These are phyloP conservation scores for Drosophila flavopinicola DNA, from an alignment of 2,888 invertebrate species.

Conservation along the genomic window DNA sequence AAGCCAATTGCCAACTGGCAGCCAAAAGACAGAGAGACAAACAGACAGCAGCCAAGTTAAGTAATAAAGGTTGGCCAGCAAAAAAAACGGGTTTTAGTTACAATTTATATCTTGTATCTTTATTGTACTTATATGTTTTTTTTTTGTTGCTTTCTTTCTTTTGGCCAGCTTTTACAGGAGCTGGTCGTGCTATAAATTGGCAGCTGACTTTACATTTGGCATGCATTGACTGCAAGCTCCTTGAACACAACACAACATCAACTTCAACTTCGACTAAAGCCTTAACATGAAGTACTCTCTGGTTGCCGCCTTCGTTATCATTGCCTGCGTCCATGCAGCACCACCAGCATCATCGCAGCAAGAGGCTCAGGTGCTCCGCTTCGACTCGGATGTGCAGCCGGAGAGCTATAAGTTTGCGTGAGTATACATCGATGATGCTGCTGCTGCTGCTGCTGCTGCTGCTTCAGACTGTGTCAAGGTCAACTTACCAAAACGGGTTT, in stretches of 20 bases:
- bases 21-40: slow-evolving; percentile 6
- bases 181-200: slow-evolving; percentile 61
- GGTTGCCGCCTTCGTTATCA: slow-evolving; percentile 53
- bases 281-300: slow-evolving; percentile 68
- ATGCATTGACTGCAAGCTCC: slow-evolving; percentile 77
- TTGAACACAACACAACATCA: slow-evolving; percentile 57
- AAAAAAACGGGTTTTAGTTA: slow-evolving; percentile 44
- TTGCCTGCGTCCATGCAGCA: slow-evolving; percentile 77
- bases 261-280: neutral
- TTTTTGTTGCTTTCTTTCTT: neutral
- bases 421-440: slow-evolving; percentile 54
- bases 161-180: slow-evolving; percentile 32
- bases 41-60: slow-evolving; percentile 35
- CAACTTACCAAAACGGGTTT: slow-evolving; percentile 43
- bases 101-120: slow-evolving; percentile 12
- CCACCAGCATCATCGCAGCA: slow-evolving; percentile 79
- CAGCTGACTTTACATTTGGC: slow-evolving; percentile 42
- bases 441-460: too few relatives aligned
- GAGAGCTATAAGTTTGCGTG: slow-evolving; percentile 83
- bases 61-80: slow-evolving; percentile 55
- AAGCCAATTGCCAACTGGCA: slow-evolving; percentile 44
- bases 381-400: slow-evolving; percentile 86
- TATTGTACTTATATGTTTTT: slow-evolving; percentile 18
- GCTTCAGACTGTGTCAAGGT: slow-evolving; percentile 52
- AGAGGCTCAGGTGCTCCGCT: slow-evolving; percentile 87